Percentiles rank a stretch among this genome's conserved stretches.
phyloP scores from a whole-genome alignment of 2,797 vertebrate species.

The Chromis chromis region DNA sequence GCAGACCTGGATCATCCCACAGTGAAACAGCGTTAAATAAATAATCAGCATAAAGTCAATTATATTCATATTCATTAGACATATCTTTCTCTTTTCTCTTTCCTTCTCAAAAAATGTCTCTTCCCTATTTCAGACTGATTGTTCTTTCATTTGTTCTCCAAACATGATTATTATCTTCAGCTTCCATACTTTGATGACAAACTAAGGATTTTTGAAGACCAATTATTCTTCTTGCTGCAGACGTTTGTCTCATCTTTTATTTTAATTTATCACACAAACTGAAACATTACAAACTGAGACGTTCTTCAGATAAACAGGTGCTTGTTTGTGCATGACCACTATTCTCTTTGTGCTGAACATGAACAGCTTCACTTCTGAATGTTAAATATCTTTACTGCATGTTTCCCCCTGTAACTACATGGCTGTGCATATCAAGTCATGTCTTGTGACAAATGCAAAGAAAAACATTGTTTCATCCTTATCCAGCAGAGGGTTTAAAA shows the following conservation, averaged over 20 bases:
- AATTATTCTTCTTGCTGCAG: not conserved
- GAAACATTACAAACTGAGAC: slow-evolving; percentile 13
- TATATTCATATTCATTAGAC: not conserved
- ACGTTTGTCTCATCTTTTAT: not conserved
- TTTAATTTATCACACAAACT: slow-evolving; percentile 8
- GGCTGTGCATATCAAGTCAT: not conserved
- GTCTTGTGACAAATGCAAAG: not conserved
- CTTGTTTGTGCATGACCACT: slow-evolving; percentile 1
- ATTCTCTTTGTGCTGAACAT: not conserved
- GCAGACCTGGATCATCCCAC: slow-evolving; percentile 84
- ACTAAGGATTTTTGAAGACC: not conserved
- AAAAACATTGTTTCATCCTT: too few relatives aligned
- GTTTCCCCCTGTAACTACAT: not conserved
- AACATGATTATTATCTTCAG: slow-evolving; percentile 10
- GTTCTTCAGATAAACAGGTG: not conserved
- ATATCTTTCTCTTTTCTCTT: not conserved
- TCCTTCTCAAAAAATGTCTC: not conserved
- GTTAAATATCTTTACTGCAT: not conserved
- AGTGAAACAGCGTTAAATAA: not conserved
- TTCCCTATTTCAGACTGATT: not conserved
- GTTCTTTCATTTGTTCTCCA: not conserved
- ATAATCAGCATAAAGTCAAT: not conserved
- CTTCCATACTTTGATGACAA: not conserved
- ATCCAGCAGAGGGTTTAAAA: too few relatives aligned
- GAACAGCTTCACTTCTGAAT: too few relatives aligned